Evolutionary conservation across 2,888 invertebrate species (phyloP).

Genomic region (Sminthurides aquaticus): DNA sequence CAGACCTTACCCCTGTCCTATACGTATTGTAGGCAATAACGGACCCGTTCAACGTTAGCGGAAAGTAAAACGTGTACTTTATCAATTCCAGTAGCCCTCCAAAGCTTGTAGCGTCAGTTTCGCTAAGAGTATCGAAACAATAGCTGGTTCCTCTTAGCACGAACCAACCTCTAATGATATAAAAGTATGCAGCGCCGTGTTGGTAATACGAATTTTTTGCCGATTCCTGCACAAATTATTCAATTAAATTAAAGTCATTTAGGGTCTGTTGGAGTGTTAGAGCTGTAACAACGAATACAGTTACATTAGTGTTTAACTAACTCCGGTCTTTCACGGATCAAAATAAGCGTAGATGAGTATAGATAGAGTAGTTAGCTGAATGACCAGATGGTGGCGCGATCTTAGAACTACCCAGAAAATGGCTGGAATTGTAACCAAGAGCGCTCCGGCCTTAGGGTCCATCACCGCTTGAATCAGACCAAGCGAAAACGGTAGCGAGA

Average conservation of each 20-base stretch:
- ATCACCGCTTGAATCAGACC: slow-evolving; percentile 51
- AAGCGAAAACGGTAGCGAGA: slow-evolving; percentile 48
- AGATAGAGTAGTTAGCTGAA: slow-evolving; percentile 55
- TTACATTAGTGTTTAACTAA: no score
- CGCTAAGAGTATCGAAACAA: slow-evolving; percentile 54
- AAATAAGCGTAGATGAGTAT: slow-evolving; percentile 39
- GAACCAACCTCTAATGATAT: no score
- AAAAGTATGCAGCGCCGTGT: slow-evolving; percentile 65
- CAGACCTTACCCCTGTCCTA: slow-evolving; percentile 49
- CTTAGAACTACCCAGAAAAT: slow-evolving; percentile 52
- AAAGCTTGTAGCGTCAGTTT: slow-evolving; percentile 13
- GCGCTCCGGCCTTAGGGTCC: slow-evolving; percentile 51
- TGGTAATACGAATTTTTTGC: slow-evolving; percentile 46
- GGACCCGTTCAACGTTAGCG: slow-evolving; percentile 77
- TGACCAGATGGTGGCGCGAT: slow-evolving; percentile 48
- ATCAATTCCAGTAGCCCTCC: slow-evolving; percentile 51
- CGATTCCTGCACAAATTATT: not conserved
- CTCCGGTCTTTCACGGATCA: no score
- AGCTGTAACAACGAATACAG: no score
- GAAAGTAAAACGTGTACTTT: slow-evolving; percentile 74
- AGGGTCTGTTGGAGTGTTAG: no score
- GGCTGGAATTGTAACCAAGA: slow-evolving; percentile 55
- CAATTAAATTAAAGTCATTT: no score
- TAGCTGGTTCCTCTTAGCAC: slow-evolving; percentile 63
- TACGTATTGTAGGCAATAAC: slow-evolving; percentile 69